These are phyloP conservation scores for Phalacrocorax brasilianus DNA, from an alignment of 2,113 vertebrate species.

Conservation along the genomic window DNA sequence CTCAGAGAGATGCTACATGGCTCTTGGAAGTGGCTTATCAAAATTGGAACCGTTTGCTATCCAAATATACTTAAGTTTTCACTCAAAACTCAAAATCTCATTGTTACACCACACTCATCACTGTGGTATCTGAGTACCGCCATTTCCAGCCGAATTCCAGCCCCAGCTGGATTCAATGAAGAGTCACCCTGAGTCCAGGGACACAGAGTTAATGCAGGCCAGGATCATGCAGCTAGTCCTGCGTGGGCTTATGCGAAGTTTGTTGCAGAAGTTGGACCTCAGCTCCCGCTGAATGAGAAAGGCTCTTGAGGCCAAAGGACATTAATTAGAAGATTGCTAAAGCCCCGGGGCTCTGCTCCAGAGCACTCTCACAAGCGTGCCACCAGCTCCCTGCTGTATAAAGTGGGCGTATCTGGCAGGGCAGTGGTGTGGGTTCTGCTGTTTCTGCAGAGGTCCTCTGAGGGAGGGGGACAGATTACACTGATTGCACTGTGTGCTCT, in stretches of 20 bases:
- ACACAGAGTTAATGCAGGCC: background rate
- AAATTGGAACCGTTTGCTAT: slow-evolving; percentile 40
- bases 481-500: background rate
- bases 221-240: background rate
- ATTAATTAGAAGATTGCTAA: background rate
- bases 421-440: background rate
- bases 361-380: background rate
- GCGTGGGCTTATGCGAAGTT: background rate
- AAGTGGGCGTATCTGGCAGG: background rate
- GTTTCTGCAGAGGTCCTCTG: background rate
- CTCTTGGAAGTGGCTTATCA: slow-evolving; percentile 59
- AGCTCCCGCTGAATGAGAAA: background rate
- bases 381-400: background rate
- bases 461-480: background rate
- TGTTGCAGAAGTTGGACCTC: background rate
- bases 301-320: background rate
- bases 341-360: rapidly evolving
- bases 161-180: slow-evolving; percentile 63
- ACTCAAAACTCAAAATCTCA: slow-evolving; percentile 51
- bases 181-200: slow-evolving; percentile 8
- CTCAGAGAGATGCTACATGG: slow-evolving; percentile 21
- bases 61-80: slow-evolving; percentile 55
- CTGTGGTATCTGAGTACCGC: slow-evolving; percentile 50
- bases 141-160: slow-evolving; percentile 59
- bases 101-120: slow-evolving; percentile 66